These are phyloP conservation scores for Pentamera pediparva DNA, from an alignment of 53 echinoderm and acorn worm species.

Conservation along the genomic window DNA sequence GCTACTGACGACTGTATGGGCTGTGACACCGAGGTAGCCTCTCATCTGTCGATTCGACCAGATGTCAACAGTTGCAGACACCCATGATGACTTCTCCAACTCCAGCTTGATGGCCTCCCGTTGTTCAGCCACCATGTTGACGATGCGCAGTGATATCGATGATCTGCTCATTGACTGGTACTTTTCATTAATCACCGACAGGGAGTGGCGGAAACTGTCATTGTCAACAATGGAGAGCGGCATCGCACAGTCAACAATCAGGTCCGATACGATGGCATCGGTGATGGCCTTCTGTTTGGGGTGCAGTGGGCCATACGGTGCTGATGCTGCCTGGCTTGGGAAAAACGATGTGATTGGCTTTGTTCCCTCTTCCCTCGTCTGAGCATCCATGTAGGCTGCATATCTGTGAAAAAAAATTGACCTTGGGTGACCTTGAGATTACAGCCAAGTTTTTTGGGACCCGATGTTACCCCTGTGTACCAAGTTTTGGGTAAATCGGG, in stretches of 20 bases:
- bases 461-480: too few relatives aligned
- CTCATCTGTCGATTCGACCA: slow-evolving; percentile 34
- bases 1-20: neutral
- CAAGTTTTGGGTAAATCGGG: too few relatives aligned
- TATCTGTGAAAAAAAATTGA: neutral
- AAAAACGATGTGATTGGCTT: neutral
- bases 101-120: neutral
- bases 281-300: neutral
- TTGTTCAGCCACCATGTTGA: slow-evolving; percentile 1
- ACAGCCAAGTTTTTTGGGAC: too few relatives aligned
- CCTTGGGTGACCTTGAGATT: too few relatives aligned
- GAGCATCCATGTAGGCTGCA: neutral
- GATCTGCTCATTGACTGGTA: neutral
- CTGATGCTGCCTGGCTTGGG: neutral
- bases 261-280: neutral
- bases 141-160: neutral
- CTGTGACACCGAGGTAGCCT: neutral
- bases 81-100: neutral
- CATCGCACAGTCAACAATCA: slow-evolving; percentile 1
- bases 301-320: neutral
- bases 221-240: neutral
- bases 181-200: neutral
- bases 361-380: neutral
- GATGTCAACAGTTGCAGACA: slow-evolving; percentile 25
- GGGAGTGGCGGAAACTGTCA: slow-evolving; percentile 7